Evolutionary conservation across 2,888 invertebrate species (phyloP), one percentile per base, ranked within the genome.

Genomic region (Drosophila macrothrix): DNA sequence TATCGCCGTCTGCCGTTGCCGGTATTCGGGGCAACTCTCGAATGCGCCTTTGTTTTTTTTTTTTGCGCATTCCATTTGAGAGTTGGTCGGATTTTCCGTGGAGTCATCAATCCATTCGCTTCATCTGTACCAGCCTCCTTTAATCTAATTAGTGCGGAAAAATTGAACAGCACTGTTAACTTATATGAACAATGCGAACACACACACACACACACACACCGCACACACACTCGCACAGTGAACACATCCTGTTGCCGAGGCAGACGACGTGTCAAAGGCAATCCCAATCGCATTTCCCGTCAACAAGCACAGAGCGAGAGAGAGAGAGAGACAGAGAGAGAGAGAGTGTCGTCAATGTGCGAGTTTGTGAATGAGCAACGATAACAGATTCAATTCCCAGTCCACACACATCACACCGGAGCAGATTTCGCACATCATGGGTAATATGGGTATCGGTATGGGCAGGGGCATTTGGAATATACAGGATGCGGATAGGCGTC

Each of bases 121-220:
- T 74, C 70, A 70, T 67, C 71, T 69, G 61, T 37, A 31, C 67
- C 50, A 77, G 84, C 84, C 89, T 87, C 60, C 88, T 80, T 87
- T 89, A 87, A 85, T 85, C 85, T 89, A 86, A 86, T 86, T 86
- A 86, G 85, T 89, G 88, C 87, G 82, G 78, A 87, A 84, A 88
- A 81, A 88, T 85, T 85, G 84, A 85, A 79, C 89, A 84, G 80
- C 84, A 71, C 78, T 89, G 87, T 87, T 74, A 84, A 87, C 85
- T 87, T 82, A 70, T 70, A 68, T 59, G 69, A 77, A 83, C 86
- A 84, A 84, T 76, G 85, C 50, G 46, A 74, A 78, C 73, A 68
- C 76, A 65, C 60, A 59, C 58, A 62, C 61, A 54, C 73, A 69
- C 65, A 63, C 60, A 46, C 41, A 52, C 35, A 46, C 16, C 29